Conservation (phyloP, 2,888 invertebrate species). For the Criorhina ranunculi region DNA sequence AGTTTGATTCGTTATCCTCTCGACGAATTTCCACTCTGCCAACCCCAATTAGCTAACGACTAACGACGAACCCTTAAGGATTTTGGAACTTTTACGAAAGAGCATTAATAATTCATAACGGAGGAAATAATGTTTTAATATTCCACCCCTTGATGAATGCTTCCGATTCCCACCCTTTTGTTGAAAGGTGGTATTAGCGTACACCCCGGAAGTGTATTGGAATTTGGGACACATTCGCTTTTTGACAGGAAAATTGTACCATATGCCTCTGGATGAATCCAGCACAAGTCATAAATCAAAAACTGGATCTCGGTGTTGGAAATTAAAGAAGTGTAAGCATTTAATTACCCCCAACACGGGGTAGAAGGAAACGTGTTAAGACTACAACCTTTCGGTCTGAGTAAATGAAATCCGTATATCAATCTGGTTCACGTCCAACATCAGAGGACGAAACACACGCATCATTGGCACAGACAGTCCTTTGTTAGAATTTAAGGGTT, state of each 20-base stretch:
- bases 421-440: no score
- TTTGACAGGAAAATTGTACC: conserved; percentile 12
- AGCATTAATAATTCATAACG: conserved; percentile 59
- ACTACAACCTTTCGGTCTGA: no score
- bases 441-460: no score
- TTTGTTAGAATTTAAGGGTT: no score
- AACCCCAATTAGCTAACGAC: conserved; percentile 49
- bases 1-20: conserved; percentile 1
- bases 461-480: no score
- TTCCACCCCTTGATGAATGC: conserved; percentile 56
- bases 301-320: background rate
- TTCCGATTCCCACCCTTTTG: conserved; percentile 37
- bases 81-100: conserved; percentile 34
- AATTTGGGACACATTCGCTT: conserved; percentile 2
- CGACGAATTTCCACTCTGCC: conserved; percentile 39
- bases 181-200: background rate
- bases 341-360: no score
- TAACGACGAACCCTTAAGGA: conserved; percentile 28
- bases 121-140: conserved; percentile 48
- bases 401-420: no score
- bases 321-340: no score
- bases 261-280: background rate
- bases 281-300: no score
- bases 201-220: conserved; percentile 7
- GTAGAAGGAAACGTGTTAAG: no score